Conservation (phyloP, 2,797 vertebrate species). For the Helostoma temminkii region DNA sequence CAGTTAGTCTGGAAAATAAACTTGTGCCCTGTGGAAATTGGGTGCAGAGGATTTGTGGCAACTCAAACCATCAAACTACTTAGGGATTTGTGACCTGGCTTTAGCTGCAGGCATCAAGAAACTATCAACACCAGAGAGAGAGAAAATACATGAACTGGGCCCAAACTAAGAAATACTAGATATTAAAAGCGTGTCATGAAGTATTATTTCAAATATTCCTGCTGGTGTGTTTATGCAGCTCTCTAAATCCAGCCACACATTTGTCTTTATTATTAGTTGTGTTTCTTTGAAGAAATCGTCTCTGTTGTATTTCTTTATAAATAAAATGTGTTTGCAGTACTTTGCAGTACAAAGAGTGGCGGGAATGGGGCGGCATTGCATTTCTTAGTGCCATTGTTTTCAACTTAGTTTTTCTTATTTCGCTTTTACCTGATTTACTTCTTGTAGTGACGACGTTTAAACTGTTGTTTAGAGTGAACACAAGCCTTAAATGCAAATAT, state of each 20-base stretch:
- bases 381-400: too few relatives aligned
- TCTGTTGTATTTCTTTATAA: not conserved
- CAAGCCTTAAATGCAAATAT: not conserved
- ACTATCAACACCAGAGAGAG: slow-evolving; percentile 21
- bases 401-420: not conserved
- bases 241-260: not conserved
- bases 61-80: slow-evolving; percentile 40
- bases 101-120: slow-evolving; percentile 32
- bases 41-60: slow-evolving; percentile 50
- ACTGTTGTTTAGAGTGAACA: not conserved
- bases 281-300: not conserved
- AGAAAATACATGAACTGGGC: not conserved
- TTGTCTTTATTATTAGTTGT: too few relatives aligned
- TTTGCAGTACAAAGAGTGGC: too few relatives aligned
- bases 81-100: slow-evolving; percentile 50
- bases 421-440: not conserved
- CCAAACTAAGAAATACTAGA: not conserved
- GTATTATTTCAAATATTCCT: not conserved
- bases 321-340: too few relatives aligned
- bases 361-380: too few relatives aligned
- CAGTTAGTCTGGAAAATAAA: slow-evolving; percentile 58
- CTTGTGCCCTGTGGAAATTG: slow-evolving; percentile 47
- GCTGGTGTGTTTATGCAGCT: not conserved
- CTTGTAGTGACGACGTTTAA: not conserved
- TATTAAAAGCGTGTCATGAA: not conserved